Evolutionary conservation across 2,888 invertebrate genomes (phyloP).

Genomic region (Xestia sexstrigata): DNA sequence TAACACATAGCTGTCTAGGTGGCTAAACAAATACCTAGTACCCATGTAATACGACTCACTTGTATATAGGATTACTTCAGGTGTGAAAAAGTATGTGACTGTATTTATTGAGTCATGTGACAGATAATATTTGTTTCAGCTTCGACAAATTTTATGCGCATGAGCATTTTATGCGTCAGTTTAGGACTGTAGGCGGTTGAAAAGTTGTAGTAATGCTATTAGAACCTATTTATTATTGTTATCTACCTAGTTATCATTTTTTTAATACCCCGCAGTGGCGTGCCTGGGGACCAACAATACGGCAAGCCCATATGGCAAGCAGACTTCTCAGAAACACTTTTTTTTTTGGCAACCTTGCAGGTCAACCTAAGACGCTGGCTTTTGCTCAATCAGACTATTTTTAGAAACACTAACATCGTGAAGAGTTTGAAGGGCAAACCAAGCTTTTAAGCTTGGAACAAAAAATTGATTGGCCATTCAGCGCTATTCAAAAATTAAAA

Average conservation of each 20-base stretch:
- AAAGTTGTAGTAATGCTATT: background rate
- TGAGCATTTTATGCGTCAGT: constrained; percentile 7
- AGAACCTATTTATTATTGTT: background rate
- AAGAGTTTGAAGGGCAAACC: background rate
- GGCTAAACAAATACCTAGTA: constrained; percentile 5
- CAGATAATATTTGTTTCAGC: constrained; percentile 39
- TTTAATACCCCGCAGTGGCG: background rate
- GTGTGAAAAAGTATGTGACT: constrained; percentile 39
- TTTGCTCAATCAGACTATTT: background rate
- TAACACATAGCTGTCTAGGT: constrained; percentile 32
- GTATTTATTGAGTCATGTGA: constrained; percentile 45
- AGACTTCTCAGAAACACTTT: background rate
- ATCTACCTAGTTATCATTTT: background rate
- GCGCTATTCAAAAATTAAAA: background rate
- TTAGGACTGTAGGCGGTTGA: constrained; percentile 11
- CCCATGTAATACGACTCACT: constrained; percentile 11
- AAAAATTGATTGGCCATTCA: too few species aligned
- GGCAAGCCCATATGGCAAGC: background rate
- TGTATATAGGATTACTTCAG: constrained; percentile 50
- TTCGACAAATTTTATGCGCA: constrained; percentile 22
- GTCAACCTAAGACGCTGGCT: too few species aligned
- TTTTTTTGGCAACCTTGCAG: too few species aligned
- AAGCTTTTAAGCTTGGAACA: background rate
- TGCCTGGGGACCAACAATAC: background rate
- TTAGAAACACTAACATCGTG: background rate